phyloP scores from a whole-genome alignment of 2,888 invertebrate genomes.

The Lepidochitona cinerea region DNA sequence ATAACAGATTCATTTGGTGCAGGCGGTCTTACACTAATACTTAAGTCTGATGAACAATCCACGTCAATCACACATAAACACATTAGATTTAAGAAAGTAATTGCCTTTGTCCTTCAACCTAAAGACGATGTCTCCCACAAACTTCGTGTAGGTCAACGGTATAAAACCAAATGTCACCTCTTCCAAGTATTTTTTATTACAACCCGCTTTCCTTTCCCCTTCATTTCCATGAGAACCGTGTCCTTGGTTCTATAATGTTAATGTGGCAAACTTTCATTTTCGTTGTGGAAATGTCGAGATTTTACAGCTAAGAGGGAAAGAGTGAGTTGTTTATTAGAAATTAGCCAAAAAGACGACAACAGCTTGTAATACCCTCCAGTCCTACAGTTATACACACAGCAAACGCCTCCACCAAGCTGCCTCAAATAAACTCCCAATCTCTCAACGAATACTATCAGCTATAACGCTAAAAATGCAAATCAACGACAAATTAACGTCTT shows the following conservation, averaged over 20 bases:
- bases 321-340: background rate
- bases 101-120: background rate
- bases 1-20: too few species aligned
- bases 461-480: background rate
- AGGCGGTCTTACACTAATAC: too few species aligned
- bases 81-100: background rate
- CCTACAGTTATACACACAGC: too few species aligned
- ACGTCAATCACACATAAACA: background rate
- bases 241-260: background rate
- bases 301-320: too few species aligned
- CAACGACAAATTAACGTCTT: background rate
- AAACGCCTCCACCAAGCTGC: background rate
- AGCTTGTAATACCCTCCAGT: too few species aligned
- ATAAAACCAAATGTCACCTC: background rate
- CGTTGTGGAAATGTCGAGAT: background rate
- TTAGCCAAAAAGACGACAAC: background rate
- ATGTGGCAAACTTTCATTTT: background rate
- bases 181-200: background rate
- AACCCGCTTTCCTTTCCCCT: background rate
- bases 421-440: background rate
- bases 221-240: background rate
- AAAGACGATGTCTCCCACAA: background rate
- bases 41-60: too few species aligned
- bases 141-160: too few species aligned
- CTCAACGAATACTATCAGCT: background rate